A percentile compares a stretch with the other conserved stretches of the same genome.
These are phyloP conservation scores for Cepaea hortensis DNA, from an alignment of 2,888 invertebrate species.

Conservation along the genomic window DNA sequence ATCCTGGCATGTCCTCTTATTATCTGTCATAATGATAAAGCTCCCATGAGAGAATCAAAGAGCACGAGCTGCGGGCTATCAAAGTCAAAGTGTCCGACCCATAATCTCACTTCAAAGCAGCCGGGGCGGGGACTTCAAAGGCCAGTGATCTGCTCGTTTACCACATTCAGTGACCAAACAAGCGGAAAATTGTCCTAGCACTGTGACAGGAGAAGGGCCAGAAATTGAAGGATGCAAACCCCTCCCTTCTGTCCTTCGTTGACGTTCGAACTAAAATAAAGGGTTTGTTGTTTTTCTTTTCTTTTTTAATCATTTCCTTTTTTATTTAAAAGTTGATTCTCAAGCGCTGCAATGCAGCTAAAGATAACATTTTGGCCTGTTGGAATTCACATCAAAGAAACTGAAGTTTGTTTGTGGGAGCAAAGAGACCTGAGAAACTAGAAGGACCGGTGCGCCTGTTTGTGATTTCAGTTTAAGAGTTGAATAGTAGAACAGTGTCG, in stretches of 20 bases:
- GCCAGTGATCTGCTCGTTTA: slow-evolving; percentile 28
- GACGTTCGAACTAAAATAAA: background rate
- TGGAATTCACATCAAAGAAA: slow-evolving; percentile 1
- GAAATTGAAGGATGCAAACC: background rate
- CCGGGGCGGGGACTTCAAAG: slow-evolving; percentile 24
- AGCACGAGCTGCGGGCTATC: slow-evolving; percentile 16
- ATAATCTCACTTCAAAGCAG: slow-evolving; percentile 45
- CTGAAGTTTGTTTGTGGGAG: slow-evolving; percentile 14
- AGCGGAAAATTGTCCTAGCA: slow-evolving; percentile 26
- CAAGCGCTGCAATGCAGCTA: background rate
- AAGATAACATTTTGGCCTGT: background rate
- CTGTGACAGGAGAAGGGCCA: background rate
- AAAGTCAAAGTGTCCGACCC: slow-evolving; percentile 42
- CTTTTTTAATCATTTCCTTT: background rate
- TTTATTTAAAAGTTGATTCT: background rate
- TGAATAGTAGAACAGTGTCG: background rate
- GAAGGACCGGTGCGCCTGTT: background rate
- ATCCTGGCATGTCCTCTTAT: slow-evolving; percentile 31
- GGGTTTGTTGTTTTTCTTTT: background rate
- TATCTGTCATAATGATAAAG: slow-evolving; percentile 40
- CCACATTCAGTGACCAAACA: slow-evolving; percentile 31
- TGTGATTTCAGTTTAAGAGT: background rate
- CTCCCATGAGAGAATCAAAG: slow-evolving; percentile 30
- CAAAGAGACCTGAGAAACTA: background rate
- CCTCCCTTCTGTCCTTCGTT: background rate